These are phyloP conservation scores for Neostethus bicornis DNA, from an alignment of 2,797 vertebrate genomes.

Conservation along the genomic window DNA sequence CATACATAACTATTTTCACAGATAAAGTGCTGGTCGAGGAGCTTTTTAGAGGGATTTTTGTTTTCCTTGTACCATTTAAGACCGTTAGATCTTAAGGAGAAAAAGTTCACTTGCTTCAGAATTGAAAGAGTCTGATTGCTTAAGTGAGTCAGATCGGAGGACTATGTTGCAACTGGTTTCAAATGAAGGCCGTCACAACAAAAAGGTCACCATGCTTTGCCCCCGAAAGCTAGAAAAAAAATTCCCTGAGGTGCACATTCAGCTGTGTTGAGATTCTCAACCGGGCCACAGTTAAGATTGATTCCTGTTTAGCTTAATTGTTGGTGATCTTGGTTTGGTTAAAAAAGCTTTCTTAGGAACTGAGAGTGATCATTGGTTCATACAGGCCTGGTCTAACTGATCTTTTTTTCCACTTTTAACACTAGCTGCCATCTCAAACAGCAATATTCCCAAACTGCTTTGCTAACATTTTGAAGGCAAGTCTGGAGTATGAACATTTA, in stretches of 20 bases:
- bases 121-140: constrained; percentile 53
- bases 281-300: constrained; percentile 61
- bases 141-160: constrained; percentile 46
- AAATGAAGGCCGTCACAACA: constrained; percentile 76
- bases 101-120: constrained; percentile 65
- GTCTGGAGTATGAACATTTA: constrained; percentile 71
- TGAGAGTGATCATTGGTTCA: constrained; percentile 72
- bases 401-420: constrained; percentile 57
- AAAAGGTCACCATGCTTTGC: constrained; percentile 79
- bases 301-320: constrained; percentile 59
- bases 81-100: constrained; percentile 61
- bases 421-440: constrained; percentile 80
- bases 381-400: constrained; percentile 58
- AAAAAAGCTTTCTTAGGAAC: constrained; percentile 72
- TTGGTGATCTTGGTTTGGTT: constrained; percentile 68
- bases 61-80: constrained; percentile 74
- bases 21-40: constrained; percentile 84
- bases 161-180: constrained; percentile 64
- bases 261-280: constrained; percentile 76
- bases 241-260: constrained; percentile 86
- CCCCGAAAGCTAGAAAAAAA: constrained; percentile 78
- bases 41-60: constrained; percentile 70
- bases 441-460: constrained; percentile 72
- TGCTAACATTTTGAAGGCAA: constrained; percentile 81
- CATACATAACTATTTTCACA: constrained; percentile 76